Evolutionary conservation across 2,888 invertebrate species (phyloP), one percentile per base, ranked within the genome.

Genomic region (Noctua fimbriata): DNA sequence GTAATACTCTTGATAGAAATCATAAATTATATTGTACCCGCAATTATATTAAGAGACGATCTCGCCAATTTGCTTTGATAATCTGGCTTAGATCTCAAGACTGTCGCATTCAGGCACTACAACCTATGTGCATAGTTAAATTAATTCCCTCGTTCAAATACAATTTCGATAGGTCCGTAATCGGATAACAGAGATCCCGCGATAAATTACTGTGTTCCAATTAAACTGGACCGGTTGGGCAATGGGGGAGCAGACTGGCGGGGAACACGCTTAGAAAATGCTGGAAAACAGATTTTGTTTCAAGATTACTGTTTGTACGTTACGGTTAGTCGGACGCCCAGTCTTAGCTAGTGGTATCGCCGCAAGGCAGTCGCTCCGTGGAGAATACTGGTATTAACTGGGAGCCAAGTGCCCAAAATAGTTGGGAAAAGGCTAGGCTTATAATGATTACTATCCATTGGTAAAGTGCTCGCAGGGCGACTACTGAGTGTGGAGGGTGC

Each of bases 181-280:
- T 93, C 93, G 90, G 94, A 93, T 94, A 93, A 92, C 93, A 88
- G 91, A 93, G 93, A 93, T 94, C 93, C 92, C 89, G 87, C 92
- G 92, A 94, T 94, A 94, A 93, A 93, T 94, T 94, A 91, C 92
- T 91, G 89, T 90, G 90, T 92, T 93, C 93, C 93, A 94, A 94
- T 94, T 94, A 94, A 92, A 94, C 89, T 79, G 88, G 91, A 85
- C 90, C 90, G 86, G 90, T 88, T 88, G 83, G 90, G 85, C 75
- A 69, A 55, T 55, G 76, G 78, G 44, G 36, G 1, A 41, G 21
- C 49, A 86, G 81, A 82, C 85, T 41, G 28, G 79, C 86, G 82
- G 65, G 7, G 73, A 1, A 28, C 47, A 55, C 73, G 80, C 55
- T n/a, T 41, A 16, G 7, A 5, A 28, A 65, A 70, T 44, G 16